Percentiles rank a stretch among this genome's conserved stretches.
These are phyloP conservation scores for Bubalus kerabau DNA, from an alignment of 2,113 vertebrate genomes.

Conservation along the genomic window DNA sequence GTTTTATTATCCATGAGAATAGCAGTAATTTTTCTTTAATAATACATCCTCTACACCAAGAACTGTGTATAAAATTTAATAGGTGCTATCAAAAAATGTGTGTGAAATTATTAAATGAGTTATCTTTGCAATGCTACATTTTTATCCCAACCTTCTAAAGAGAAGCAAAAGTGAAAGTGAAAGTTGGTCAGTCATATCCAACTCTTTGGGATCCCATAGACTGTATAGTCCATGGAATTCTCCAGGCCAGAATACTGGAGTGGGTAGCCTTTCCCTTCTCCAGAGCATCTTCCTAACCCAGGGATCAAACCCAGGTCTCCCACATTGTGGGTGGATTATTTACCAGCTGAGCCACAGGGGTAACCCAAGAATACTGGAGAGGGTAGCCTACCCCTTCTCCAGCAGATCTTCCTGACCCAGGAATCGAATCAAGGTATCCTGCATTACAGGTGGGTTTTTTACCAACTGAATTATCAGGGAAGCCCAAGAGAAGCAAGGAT, in stretches of 20 bases:
- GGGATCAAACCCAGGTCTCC: accelerated
- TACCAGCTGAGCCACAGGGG: not conserved
- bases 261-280: not conserved
- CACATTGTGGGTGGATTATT: not conserved
- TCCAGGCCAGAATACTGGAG: not conserved
- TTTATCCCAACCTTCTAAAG: not conserved
- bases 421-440: accelerated
- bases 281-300: not conserved
- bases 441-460: not conserved
- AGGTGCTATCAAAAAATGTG: not conserved
- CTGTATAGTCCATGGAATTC: not conserved
- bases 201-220: not conserved
- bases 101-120: not conserved
- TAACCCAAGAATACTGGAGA: not conserved
- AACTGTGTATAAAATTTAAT: not conserved
- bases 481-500: not conserved
- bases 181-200: accelerated
- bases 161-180: not conserved
- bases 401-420: not conserved
- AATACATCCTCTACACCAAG: not conserved
- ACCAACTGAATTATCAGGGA: not conserved
- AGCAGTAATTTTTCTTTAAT: not conserved
- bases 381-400: not conserved
- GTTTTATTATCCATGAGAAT: not conserved
- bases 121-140: not conserved